Base-by-base conservation (phyloP, 2,888 invertebrate genomes). In the Dolichomitus sp. region DNA sequence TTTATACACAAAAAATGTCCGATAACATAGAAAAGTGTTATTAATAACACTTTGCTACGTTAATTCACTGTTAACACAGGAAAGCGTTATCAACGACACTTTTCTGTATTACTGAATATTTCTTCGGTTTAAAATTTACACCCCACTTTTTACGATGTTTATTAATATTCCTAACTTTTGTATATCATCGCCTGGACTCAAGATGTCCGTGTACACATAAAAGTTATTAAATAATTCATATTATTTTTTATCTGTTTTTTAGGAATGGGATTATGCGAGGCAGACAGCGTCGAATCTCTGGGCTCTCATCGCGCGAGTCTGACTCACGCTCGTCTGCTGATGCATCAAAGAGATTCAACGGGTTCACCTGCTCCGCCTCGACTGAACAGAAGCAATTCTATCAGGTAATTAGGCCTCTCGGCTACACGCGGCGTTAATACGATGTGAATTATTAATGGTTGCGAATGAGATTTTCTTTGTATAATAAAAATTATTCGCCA, bases 341-440 rank as follows among this genome's bases (percentile, higher is more conserved):
- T 96, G 94, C 96, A 96, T 94, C 93, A 93, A 75, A 88, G 93
- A 70, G 93, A 93, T 75, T 93, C 93, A 2, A 91, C 92, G 11
- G 92, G 93, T 69, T 96, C 96, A 78, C 96, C 96, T 88, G 96
- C 97, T 87, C 96, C 97, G 93, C 95, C 95, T 85, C 95, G 98
- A 91, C 95, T 98, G 88, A 98, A 97, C 94, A 95, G 98, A 93
- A 98, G 98, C 95, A 98, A 98, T 95, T 98, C 98, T 93, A 98
- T 98, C 94, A 98, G 98, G 98, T 98, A 94, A 95, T 95, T 27
- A 19, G 12, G 11, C 17, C 19, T 37, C 19, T 2, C 61, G 37
- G 61, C 61, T 37, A 19, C 37, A 40, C 6, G 33, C n/a, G n/a
- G 17, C 9, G 33, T 59, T n/a, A 59, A 23, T 12, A 27, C 14